Percentiles rank a stretch among this genome's conserved stretches.
phyloP scores from a whole-genome alignment of 2,113 vertebrate genomes.

The Callionymus lyra region DNA sequence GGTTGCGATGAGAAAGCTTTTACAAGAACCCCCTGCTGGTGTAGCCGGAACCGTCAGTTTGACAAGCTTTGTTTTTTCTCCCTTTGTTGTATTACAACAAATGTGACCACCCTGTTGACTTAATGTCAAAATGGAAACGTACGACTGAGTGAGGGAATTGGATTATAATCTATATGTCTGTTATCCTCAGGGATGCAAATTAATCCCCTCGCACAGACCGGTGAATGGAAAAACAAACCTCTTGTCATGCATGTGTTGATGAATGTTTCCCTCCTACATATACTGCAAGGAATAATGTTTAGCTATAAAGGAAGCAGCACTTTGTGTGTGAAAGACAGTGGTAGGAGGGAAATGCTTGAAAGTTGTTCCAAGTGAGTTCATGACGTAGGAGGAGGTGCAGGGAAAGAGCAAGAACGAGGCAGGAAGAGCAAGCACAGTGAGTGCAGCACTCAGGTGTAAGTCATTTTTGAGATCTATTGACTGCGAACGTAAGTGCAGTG shows the following conservation, averaged over 20 bases:
- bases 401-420: conserved; percentile 18
- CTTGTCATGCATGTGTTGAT: background rate
- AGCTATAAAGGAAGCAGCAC: conserved; percentile 4
- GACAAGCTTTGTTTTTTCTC: conserved; percentile 5
- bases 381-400: conserved; percentile 10
- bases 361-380: conserved; percentile 14
- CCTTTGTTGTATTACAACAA: background rate
- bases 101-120: background rate
- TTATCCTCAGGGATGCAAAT: no score
- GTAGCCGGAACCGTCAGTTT: conserved; percentile 7
- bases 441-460: conserved; percentile 1
- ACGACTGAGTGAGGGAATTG: background rate
- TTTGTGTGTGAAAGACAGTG: conserved; percentile 3
- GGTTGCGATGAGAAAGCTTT: background rate
- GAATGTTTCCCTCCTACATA: background rate
- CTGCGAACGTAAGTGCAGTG: conserved; percentile 5
- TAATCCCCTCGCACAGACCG: no score
- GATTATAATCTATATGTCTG: no score
- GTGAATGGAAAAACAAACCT: no score
- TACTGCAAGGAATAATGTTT: background rate
- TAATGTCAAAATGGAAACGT: background rate
- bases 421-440: conserved; percentile 10
- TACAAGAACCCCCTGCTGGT: conserved; percentile 17
- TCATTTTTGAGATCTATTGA: conserved; percentile 9
- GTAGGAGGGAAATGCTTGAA: conserved; percentile 23